phyloP scores from a whole-genome alignment of 2,113 vertebrate genomes.

The Quiscalus mexicanus region DNA sequence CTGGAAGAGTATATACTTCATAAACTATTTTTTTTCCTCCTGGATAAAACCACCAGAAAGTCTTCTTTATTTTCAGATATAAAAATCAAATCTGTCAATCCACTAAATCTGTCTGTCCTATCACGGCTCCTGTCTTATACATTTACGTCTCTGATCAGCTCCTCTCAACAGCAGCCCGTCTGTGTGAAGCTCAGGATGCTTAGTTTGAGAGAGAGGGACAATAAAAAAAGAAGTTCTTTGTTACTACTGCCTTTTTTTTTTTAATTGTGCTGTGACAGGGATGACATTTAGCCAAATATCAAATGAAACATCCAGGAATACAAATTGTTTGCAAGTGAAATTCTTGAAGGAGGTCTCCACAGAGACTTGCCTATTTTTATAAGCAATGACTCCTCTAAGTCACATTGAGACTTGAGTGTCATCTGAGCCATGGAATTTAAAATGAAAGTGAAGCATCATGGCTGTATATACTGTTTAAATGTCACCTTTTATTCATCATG shows the following conservation, averaged over 20 bases:
- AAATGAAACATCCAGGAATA: neutral
- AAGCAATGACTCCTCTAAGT: neutral
- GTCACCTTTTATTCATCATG: neutral
- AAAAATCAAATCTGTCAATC: neutral
- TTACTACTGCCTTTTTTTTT: neutral
- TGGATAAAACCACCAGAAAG: neutral
- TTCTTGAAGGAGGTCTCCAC: neutral
- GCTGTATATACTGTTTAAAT: neutral
- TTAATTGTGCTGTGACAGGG: neutral
- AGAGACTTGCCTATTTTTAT: neutral
- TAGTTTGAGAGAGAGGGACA: neutral
- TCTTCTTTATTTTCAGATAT: neutral
- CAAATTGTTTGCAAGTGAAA: neutral
- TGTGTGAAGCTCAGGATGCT: neutral
- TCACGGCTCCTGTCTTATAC: neutral
- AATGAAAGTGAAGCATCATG: neutral
- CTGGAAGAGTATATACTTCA: neutral
- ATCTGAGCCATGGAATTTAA: neutral
- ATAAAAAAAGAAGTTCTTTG: neutral
- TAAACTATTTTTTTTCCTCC: neutral
- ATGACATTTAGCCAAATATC: neutral
- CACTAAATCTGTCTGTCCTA: neutral
- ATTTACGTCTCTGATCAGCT: neutral
- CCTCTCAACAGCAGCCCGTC: neutral
- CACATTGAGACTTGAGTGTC: neutral